Base-by-base conservation (phyloP, 2,888 invertebrate genomes). In the Caenorhabditis wallacei region DNA sequence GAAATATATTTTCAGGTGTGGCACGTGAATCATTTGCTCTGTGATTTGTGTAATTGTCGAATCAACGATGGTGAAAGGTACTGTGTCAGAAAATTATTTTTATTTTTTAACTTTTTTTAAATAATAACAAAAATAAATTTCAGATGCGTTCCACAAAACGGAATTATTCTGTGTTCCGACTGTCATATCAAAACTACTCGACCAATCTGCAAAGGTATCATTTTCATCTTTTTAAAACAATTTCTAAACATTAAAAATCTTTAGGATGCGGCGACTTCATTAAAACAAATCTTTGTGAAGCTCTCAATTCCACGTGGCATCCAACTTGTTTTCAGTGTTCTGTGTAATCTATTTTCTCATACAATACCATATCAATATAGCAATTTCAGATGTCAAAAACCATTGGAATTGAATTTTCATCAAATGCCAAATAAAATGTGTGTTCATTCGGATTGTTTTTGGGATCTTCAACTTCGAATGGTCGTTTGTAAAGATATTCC, bases 291-390 rank as follows among this genome's bases (percentile, higher is more conserved):
- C 0, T 83, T n/a, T 78, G 78, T 26, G 83, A 83, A 40, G 83
- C 83, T 5, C 68, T 83, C 40, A 69, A 69, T 35, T 51, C 70
- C 35, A 68, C 71, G 46, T 83, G 83, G 83, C 83, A 83, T 61
- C 79, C 83, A 4, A 80, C 80, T n/a, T 83, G 83, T 22, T 83
- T 83, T 37, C 83, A 80, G 54, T 83, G 83, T 35, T 75, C 83
- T 26, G 80, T 83, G 75, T 83, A 20, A 40, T 61, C 22, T 20
- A n/a, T 35, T 24, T 30, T 30, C 10, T 30, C 11, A 5, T 5
- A 40, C 7, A 40, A 40, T 2, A 10, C 16, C 2, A 40, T 40
- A 13, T 2, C 2, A 40, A 40, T n/a, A 18, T 18, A 11, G 2
- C 20, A n/a, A 8, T 63, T 81, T 54, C 75, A 81, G 81, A 40